phyloP scores from a whole-genome alignment of 2,888 invertebrate species.

The Drosophila prostipennis region DNA sequence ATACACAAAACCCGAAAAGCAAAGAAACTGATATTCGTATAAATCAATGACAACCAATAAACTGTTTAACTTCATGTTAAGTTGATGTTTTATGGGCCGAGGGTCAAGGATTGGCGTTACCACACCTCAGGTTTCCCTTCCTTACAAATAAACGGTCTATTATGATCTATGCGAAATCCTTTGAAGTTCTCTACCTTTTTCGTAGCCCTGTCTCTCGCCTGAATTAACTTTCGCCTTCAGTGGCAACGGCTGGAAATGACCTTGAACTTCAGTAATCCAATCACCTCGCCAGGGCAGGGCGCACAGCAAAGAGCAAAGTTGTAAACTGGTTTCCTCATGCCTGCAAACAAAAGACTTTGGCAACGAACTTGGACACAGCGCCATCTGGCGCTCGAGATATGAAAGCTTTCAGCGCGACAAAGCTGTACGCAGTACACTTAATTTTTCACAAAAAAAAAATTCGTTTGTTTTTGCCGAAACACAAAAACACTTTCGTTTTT shows the following conservation, averaged over 20 bases:
- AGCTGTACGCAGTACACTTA: background rate
- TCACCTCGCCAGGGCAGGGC: slow-evolving; percentile 30
- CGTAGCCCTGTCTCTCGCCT: background rate
- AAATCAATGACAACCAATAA: slow-evolving; percentile 20
- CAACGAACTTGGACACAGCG: slow-evolving; percentile 46
- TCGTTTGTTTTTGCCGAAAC: too few species aligned
- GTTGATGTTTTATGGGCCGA: background rate
- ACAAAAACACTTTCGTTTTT: too few species aligned
- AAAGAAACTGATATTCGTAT: slow-evolving; percentile 16
- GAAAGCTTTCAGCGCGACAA: background rate
- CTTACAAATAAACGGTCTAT: background rate
- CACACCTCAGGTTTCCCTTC: background rate
- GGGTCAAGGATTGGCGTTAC: slow-evolving; percentile 2
- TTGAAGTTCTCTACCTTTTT: background rate
- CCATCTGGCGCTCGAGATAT: slow-evolving; percentile 9
- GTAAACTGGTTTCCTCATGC: slow-evolving; percentile 22
- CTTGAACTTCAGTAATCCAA: slow-evolving; percentile 60
- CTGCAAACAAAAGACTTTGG: slow-evolving; percentile 42
- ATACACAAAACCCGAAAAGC: slow-evolving; percentile 12
- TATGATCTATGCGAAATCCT: background rate
- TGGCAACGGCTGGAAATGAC: slow-evolving; percentile 49
- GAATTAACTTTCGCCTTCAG: slow-evolving; percentile 19
- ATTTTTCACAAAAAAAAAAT: too few species aligned
- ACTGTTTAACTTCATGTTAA: slow-evolving; percentile 16
- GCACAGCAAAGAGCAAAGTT: slow-evolving; percentile 21